These are phyloP conservation scores for Epinotia nisella DNA, from an alignment of 2,888 invertebrate species.

Conservation along the genomic window DNA sequence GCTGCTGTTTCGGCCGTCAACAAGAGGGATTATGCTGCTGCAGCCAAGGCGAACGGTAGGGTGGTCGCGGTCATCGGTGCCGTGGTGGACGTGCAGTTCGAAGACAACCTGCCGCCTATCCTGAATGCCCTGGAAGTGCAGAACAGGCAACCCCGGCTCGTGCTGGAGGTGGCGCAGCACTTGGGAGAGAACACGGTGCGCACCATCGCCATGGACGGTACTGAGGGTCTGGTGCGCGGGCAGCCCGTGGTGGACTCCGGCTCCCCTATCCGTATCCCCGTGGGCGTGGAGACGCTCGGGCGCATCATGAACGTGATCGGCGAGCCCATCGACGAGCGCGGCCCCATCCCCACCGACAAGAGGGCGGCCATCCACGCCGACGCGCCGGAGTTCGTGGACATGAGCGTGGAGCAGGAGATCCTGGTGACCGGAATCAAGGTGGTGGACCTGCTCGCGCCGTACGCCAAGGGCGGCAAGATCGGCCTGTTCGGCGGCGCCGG, in stretches of 20 bases:
- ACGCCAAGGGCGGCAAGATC: conserved; percentile 97
- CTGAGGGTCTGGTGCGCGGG: conserved; percentile 96
- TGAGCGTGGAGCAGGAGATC: conserved; percentile 96
- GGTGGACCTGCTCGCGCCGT: conserved; percentile 96
- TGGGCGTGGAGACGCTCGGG: conserved; percentile 95
- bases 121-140: conserved; percentile 97
- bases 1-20: conserved; percentile 72
- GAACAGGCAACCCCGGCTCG: conserved; percentile 90
- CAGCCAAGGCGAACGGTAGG: conserved; percentile 82
- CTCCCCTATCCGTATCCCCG: conserved; percentile 95
- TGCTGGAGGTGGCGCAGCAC: conserved; percentile 96
- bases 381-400: conserved; percentile 95
- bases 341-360: conserved; percentile 92
- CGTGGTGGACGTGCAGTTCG: conserved; percentile 99
- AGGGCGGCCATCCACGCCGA: conserved; percentile 94
- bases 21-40: conserved; percentile 71
- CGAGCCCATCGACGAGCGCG: conserved; percentile 94
- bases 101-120: conserved; percentile 95
- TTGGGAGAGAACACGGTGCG: conserved; percentile 95
- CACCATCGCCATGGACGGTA: conserved; percentile 97
- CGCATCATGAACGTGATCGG: conserved; percentile 98
- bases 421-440: conserved; percentile 97
- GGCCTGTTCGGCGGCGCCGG: conserved; percentile 97
- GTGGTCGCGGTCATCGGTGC: conserved; percentile 99
- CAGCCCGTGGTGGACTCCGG: conserved; percentile 93